These are phyloP conservation scores for Dicaeum eximium DNA, from an alignment of 2,113 vertebrate species.

Conservation along the genomic window DNA sequence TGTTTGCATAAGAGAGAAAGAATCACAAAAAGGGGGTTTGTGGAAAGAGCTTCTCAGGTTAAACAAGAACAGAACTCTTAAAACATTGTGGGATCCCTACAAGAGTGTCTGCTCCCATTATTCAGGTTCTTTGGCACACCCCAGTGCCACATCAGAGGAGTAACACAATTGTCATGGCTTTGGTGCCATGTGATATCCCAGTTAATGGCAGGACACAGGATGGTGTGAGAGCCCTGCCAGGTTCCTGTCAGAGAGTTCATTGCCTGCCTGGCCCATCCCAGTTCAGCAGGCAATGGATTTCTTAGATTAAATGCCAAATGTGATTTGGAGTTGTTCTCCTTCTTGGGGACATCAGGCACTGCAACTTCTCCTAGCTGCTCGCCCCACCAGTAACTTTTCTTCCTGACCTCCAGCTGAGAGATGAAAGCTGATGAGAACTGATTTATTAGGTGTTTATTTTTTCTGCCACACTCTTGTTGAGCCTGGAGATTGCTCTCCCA, in stretches of 20 bases:
- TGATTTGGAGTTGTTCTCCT: not conserved
- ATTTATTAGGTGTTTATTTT: not conserved
- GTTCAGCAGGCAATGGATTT: not conserved
- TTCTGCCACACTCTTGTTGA: not conserved
- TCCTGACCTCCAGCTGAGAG: not conserved
- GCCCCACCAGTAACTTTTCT: not conserved
- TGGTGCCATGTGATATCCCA: not conserved
- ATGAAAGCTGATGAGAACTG: not conserved
- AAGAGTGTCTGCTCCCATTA: accelerated
- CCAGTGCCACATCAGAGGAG: not conserved
- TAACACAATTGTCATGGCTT: accelerated
- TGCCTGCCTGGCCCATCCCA: not conserved
- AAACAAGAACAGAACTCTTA: not conserved
- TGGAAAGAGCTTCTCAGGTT: not conserved
- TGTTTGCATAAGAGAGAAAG: not conserved
- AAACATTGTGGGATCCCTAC: not conserved
- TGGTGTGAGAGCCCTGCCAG: not conserved
- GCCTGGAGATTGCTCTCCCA: not conserved
- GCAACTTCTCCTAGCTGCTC: not conserved
- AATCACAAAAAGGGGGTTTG: not conserved
- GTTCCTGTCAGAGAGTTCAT: not conserved
- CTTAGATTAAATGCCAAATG: not conserved
- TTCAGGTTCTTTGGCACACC: not conserved
- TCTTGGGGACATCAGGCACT: not conserved
- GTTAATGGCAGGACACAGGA: not conserved